These are phyloP conservation scores for Cistogaster globosa DNA, from an alignment of 2,888 invertebrate species.

Conservation along the genomic window DNA sequence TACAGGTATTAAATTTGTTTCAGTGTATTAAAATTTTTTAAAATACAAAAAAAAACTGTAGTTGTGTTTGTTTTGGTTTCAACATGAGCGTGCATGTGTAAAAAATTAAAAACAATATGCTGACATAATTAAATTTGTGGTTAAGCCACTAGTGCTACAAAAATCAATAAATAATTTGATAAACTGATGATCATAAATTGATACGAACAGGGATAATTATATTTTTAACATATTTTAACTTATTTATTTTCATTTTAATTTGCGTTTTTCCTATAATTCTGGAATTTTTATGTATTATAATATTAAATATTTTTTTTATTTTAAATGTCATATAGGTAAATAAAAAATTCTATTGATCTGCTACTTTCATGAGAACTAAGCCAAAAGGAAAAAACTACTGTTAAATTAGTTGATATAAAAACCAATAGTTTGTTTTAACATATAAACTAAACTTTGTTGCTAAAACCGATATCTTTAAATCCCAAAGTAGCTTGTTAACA, in stretches of 20 bases:
- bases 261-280: background rate
- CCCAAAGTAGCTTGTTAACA: slow-evolving; percentile 42
- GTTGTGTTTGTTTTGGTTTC: too few relatives aligned
- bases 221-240: background rate
- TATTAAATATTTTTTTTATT: background rate
- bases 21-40: too few relatives aligned
- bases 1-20: too few relatives aligned
- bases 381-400: slow-evolving; percentile 20
- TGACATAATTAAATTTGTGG: slow-evolving; percentile 69
- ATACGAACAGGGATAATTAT: slow-evolving; percentile 15
- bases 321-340: background rate
- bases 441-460: slow-evolving; percentile 54
- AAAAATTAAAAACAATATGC: slow-evolving; percentile 58
- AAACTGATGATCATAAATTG: slow-evolving; percentile 34
- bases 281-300: background rate
- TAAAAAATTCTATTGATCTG: slow-evolving; percentile 26
- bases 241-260: background rate
- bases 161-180: slow-evolving; percentile 41
- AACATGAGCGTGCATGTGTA: slow-evolving; percentile 1
- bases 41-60: too few relatives aligned
- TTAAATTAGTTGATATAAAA: slow-evolving; percentile 61
- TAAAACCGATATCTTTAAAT: slow-evolving; percentile 54
- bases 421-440: slow-evolving; percentile 64
- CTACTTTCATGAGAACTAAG: background rate
- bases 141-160: slow-evolving; percentile 48